These are phyloP conservation scores for Callochromis pleurospilus DNA, from an alignment of 2,113 vertebrate species.

Conservation along the genomic window DNA sequence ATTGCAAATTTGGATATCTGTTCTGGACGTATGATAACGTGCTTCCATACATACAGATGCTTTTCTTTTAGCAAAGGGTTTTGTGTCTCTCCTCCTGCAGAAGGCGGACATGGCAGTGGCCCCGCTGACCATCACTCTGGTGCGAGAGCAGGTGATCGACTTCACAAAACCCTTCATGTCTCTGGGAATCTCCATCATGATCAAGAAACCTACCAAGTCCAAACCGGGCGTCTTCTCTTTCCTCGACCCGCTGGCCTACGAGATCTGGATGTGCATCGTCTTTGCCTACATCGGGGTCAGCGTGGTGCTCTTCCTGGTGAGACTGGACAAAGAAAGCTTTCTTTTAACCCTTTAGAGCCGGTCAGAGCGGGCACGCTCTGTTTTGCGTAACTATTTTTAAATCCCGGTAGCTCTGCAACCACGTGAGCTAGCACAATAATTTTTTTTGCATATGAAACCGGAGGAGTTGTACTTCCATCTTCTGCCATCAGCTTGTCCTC, in stretches of 20 bases:
- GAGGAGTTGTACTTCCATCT: too few species aligned
- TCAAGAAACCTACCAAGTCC: slow-evolving; percentile 98
- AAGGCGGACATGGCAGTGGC: slow-evolving; percentile 94
- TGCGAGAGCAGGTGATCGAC: slow-evolving; percentile 97
- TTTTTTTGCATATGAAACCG: too few species aligned
- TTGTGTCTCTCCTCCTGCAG: slow-evolving; percentile 54
- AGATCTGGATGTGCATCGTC: slow-evolving; percentile 99
- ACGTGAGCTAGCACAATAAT: too few species aligned
- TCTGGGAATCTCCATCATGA: slow-evolving; percentile 98
- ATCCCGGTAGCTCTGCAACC: too few species aligned
- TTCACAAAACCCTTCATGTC: slow-evolving; percentile 99
- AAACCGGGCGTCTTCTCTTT: slow-evolving; percentile 98
- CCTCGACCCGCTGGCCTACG: slow-evolving; percentile 96
- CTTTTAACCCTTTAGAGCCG: too few species aligned
- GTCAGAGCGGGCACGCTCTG: too few species aligned
- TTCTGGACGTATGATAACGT: neutral
- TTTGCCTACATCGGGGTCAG: slow-evolving; percentile 99
- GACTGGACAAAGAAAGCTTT: neutral
- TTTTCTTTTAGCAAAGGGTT: neutral
- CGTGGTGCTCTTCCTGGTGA: slow-evolving; percentile 95
- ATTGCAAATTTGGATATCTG: neutral
- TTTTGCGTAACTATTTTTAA: too few species aligned
- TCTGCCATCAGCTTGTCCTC: too few species aligned
- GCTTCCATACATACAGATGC: neutral
- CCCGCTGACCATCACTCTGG: slow-evolving; percentile 94